Conservation (phyloP, 2,113 vertebrate genomes). For the Laticauda colubrina region DNA sequence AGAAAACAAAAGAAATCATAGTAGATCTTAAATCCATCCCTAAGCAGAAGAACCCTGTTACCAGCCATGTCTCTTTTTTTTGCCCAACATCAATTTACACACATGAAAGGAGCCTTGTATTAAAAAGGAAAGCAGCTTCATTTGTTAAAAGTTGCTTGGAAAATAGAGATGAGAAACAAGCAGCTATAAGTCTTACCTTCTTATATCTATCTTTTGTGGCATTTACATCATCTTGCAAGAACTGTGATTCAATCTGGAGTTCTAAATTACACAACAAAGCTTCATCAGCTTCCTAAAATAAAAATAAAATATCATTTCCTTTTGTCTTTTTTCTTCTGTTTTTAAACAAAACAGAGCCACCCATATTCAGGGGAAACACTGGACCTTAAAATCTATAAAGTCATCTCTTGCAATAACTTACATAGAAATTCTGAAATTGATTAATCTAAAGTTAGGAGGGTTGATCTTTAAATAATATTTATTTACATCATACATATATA, state of each 20-base stretch:
- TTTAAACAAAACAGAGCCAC: neutral
- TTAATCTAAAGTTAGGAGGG: neutral
- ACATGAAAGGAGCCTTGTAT: neutral
- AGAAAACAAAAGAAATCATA: neutral
- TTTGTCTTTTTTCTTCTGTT: accelerated
- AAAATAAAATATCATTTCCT: neutral
- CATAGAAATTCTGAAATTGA: neutral
- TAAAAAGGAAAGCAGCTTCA: neutral
- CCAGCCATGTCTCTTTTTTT: neutral
- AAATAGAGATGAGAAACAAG: neutral
- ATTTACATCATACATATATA: neutral
- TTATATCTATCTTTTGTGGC: constrained; percentile 88
- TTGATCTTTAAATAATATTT: neutral
- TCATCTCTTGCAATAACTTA: neutral
- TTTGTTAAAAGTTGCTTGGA: neutral
- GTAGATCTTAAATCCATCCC: neutral
- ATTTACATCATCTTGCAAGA: constrained; percentile 89
- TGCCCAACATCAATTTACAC: neutral
- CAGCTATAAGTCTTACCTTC: constrained; percentile 75
- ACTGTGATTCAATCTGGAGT: constrained; percentile 89
- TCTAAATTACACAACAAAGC: constrained; percentile 86
- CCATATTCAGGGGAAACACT: accelerated
- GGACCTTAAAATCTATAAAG: accelerated
- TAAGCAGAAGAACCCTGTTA: neutral
- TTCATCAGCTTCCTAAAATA: constrained; percentile 84